Conservation (phyloP, 1,140 invertebrate species). For the Lepeophtheirus salmonis region DNA sequence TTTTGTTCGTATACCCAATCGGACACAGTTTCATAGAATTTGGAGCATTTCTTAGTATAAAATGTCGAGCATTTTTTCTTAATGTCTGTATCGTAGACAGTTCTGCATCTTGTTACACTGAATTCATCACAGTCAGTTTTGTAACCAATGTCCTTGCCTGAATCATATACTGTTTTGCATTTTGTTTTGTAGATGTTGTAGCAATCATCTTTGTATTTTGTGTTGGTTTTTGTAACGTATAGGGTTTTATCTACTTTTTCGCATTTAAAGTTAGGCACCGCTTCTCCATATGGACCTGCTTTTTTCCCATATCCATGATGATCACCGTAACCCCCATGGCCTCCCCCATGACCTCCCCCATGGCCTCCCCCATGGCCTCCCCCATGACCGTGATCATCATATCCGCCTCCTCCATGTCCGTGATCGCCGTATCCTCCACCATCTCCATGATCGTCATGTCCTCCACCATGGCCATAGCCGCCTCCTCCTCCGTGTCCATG, state of each 20-base stretch:
- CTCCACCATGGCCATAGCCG: background rate
- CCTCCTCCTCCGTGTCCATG: background rate
- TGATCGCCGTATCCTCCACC: background rate
- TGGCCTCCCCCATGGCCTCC: slow-evolving; percentile 1
- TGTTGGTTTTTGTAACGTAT: slow-evolving; percentile 15
- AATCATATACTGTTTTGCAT: slow-evolving; percentile 11
- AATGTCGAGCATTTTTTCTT: slow-evolving; percentile 13
- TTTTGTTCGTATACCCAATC: slow-evolving; percentile 17
- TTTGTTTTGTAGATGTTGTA: slow-evolving; percentile 13
- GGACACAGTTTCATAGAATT: slow-evolving; percentile 8
- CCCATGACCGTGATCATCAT: background rate
- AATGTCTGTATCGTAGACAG: slow-evolving; percentile 13
- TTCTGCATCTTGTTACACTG: slow-evolving; percentile 11
- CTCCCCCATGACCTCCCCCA: slow-evolving; percentile 3
- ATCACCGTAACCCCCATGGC: background rate
- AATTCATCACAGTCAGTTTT: slow-evolving; percentile 16
- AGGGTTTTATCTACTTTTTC: slow-evolving; percentile 15
- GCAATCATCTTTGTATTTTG: slow-evolving; percentile 9
- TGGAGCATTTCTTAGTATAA: slow-evolving; percentile 7
- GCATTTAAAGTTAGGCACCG: slow-evolving; percentile 16
- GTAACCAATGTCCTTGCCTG: slow-evolving; percentile 17
- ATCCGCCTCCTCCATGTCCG: background rate
- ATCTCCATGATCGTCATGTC: background rate
- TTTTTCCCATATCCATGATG: background rate
- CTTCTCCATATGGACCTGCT: slow-evolving; percentile 11